Percentiles rank a stretch among this genome's conserved stretches.
Evolutionary conservation across 37 sponge, comb jelly and placozoan species (phyloP).

Genomic region (Aplysina aerophoba): DNA sequence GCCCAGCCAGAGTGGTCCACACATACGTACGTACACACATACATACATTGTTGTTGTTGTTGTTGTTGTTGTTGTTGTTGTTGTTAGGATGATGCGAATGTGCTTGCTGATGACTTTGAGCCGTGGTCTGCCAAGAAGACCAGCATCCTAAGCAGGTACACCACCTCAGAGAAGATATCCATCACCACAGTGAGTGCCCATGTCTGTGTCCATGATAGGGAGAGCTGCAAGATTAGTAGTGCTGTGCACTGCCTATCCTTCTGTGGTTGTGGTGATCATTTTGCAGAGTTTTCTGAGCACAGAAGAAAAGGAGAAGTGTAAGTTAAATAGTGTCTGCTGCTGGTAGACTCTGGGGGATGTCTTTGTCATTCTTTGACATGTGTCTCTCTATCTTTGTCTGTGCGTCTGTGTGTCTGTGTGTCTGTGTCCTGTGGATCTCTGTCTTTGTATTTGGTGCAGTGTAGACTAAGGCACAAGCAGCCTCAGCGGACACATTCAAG

Average conservation of each 20-base stretch:
- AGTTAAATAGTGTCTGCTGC: constrained; percentile 1
- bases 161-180: constrained; percentile 87
- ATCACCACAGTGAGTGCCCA: constrained; percentile 83
- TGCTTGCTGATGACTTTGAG: constrained; percentile 67
- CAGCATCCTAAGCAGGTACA: constrained; percentile 82
- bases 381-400: neutral
- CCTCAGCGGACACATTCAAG: constrained; percentile 84
- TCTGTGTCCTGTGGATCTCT: too few relatives aligned
- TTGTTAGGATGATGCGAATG: constrained; percentile 8
- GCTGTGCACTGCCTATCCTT: neutral
- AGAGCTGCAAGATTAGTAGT: too few relatives aligned
- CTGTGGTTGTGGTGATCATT: neutral
- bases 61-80: constrained; percentile 10
- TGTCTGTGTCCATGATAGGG: too few relatives aligned
- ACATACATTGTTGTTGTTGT: neutral
- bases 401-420: constrained; percentile 2
- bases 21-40: constrained; percentile 15
- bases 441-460: constrained; percentile 42
- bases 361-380: neutral
- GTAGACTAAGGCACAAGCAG: constrained; percentile 88
- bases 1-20: too few relatives aligned
- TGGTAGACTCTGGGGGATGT: neutral
- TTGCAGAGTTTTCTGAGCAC: constrained; percentile 77
- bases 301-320: constrained; percentile 85
- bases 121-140: constrained; percentile 90